These are phyloP conservation scores for Lasioglossum villosulum DNA, from an alignment of 2,888 invertebrate genomes.

Conservation along the genomic window DNA sequence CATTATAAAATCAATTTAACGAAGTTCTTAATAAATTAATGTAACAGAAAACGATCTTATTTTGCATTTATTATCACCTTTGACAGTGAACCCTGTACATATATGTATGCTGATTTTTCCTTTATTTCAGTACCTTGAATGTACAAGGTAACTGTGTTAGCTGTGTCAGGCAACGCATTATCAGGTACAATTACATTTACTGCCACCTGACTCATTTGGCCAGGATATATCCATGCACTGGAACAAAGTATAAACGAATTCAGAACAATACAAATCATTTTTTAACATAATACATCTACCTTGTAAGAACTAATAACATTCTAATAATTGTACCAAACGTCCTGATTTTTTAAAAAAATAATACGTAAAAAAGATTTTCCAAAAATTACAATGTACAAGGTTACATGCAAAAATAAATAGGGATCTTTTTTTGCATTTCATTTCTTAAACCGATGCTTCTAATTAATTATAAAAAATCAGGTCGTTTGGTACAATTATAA, in stretches of 20 bases:
- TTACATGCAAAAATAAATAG: too few species aligned
- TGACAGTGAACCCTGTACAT: conserved; percentile 64
- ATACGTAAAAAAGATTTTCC: too few species aligned
- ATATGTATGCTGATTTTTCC: conserved; percentile 77
- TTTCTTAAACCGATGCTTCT: too few species aligned
- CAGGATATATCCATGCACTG: conserved; percentile 73
- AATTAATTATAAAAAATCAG: too few species aligned
- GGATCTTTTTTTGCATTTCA: neutral
- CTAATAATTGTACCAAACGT: too few species aligned
- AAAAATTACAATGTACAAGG: too few species aligned
- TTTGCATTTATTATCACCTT: conserved; percentile 49
- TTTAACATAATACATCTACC: neutral
- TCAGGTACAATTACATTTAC: conserved; percentile 73
- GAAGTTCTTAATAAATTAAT: neutral
- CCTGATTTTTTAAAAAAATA: too few species aligned
- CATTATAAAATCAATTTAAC: neutral
- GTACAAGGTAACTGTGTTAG: conserved; percentile 75
- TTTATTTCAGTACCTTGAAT: conserved; percentile 71
- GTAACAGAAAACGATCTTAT: neutral
- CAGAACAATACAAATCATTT: neutral
- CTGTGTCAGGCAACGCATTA: conserved; percentile 58
- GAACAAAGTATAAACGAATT: neutral
- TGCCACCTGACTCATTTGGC: conserved; percentile 70
- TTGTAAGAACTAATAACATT: too few species aligned
- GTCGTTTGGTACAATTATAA: too few species aligned